Evolutionary conservation across 2,888 invertebrate species (phyloP), one percentile per base, ranked within the genome.

Genomic region (Drosophila robusta): DNA sequence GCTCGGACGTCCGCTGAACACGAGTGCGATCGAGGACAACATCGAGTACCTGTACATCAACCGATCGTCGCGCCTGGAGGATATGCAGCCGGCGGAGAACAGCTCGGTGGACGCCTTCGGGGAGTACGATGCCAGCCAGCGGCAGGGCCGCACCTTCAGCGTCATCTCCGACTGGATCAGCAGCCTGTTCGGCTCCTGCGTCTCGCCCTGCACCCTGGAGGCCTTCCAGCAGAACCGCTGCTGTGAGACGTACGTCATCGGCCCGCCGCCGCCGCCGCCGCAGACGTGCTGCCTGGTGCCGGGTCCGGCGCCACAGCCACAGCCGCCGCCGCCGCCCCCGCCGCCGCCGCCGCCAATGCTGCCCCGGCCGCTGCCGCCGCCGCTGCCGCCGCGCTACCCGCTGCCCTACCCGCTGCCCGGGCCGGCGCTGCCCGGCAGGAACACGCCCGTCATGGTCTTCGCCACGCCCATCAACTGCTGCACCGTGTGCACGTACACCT

Each of bases 191-290:
- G 65, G 75, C 26, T 29, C 55, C 3, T 90, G 91, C 32, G 74
- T 84, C 6, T 61, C 75, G 16, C 90, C 90, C 16, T 90, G 90
- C 60, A 90, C 91, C 0, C 8, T 90, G 42, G 81, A 86, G 39
- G 90, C 83, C 5, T 90, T 70, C 50, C 85, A 86, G 49, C 72
- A 76, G 36, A 83, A 86, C 52, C 86, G 82, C 32, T 91, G 91
- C 72, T 90, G 90, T 36, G 80, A 82, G 18, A 70, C 74, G 0
- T 70, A 75, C 22, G 55, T 84, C 0, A 26, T 75, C 11, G 68
- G 41, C 1, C 78, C 78, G 4, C 78, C 72, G 1, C 65, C 64
- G 1, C 70, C 65, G 0, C 62, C 63, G 0, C 75, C 60, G 1
- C 76, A 55, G 8, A 42, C 54, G 0, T 84, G 85, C 34, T 80